Percentiles rank a stretch among this genome's conserved stretches.
Conservation (phyloP, 53 echinoderm and acorn worm species). For the Antedon mediterranea region DNA sequence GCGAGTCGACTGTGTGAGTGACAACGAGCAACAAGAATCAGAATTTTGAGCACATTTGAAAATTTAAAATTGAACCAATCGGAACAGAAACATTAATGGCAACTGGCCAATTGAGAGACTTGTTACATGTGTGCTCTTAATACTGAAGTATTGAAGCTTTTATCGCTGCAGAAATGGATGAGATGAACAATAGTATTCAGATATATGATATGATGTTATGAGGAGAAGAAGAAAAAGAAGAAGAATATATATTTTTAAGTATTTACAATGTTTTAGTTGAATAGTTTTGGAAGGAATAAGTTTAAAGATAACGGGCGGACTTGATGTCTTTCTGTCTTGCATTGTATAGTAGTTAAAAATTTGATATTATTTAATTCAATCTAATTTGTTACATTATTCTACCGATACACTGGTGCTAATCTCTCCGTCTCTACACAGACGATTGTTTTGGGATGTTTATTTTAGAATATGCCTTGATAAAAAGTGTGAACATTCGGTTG, state of each 20-base stretch:
- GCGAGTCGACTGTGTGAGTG: slow-evolving; percentile 83
- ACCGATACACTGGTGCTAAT: not conserved
- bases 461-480: not conserved
- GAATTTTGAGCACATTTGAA: not conserved
- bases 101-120: not conserved
- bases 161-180: not conserved
- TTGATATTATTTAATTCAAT: not conserved
- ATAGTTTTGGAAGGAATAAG: not conserved
- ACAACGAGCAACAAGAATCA: not conserved
- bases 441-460: not conserved
- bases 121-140: not conserved
- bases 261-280: not conserved
- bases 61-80: not conserved
- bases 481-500: not conserved
- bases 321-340: not conserved
- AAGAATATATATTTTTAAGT: not conserved
- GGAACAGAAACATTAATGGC: not conserved
- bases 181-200: too few relatives aligned
- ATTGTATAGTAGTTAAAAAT: not conserved
- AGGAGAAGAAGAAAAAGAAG: not conserved
- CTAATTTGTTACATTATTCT: not conserved
- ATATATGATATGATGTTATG: too few relatives aligned
- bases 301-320: not conserved
- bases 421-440: not conserved
- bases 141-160: not conserved